These are phyloP conservation scores for Folsomia candida DNA, from an alignment of 2,888 invertebrate genomes.

Conservation along the genomic window DNA sequence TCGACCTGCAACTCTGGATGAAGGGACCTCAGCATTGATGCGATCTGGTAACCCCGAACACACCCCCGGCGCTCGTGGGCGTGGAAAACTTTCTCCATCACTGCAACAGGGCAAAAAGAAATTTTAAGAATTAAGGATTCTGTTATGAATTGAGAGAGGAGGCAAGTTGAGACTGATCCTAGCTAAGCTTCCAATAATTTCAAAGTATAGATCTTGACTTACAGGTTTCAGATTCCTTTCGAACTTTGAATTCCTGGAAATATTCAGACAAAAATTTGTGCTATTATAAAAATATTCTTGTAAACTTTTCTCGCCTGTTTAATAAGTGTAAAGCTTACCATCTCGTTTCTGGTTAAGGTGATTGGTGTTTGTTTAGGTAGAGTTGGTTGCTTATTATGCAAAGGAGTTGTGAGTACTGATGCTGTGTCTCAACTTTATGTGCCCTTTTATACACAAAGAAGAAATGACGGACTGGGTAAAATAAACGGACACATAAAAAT, in stretches of 20 bases:
- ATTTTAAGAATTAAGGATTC: not conserved
- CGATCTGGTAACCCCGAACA: slow-evolving; percentile 40
- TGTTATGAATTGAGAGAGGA: not conserved
- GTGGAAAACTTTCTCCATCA: slow-evolving; percentile 42
- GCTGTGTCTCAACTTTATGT: not conserved
- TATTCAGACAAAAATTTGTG: slow-evolving; percentile 12
- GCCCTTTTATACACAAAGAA: not conserved
- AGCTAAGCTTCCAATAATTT: not conserved
- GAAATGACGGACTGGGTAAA: not conserved
- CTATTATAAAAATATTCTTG: slow-evolving; percentile 9
- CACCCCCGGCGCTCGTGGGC: slow-evolving; percentile 37
- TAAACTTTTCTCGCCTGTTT: not conserved
- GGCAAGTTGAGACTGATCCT: not conserved
- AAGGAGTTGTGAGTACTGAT: not conserved
- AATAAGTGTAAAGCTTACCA: not conserved
- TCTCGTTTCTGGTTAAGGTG: not conserved
- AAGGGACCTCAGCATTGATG: slow-evolving; percentile 33
- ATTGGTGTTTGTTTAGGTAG: not conserved
- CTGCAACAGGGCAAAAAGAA: slow-evolving; percentile 18
- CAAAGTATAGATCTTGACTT: slow-evolving; percentile 19
- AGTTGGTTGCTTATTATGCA: not conserved
- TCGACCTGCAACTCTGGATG: slow-evolving; percentile 33
- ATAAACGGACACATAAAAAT: not conserved
- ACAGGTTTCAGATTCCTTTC: slow-evolving; percentile 40
- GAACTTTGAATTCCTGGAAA: slow-evolving; percentile 43